Conservation (phyloP, 2,888 invertebrate species). For the Acheta domesticus region DNA sequence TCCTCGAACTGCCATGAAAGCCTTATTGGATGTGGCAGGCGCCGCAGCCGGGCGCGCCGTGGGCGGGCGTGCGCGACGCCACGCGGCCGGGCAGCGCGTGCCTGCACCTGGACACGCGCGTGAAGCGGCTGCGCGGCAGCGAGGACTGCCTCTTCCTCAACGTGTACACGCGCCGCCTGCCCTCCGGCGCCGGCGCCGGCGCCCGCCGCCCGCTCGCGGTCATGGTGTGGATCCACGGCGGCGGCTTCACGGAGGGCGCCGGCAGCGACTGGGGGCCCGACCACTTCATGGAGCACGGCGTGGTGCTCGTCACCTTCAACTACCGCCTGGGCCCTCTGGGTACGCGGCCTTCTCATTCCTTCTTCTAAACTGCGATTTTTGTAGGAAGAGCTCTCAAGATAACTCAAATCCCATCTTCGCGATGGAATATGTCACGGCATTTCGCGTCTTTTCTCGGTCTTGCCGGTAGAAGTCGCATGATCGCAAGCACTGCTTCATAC, state of each 20-base stretch:
- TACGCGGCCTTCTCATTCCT: neutral
- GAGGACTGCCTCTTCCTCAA: conserved; percentile 19
- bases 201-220: neutral
- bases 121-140: neutral
- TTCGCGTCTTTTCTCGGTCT: no score
- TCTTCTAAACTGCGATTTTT: no score
- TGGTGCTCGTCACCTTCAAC: neutral
- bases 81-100: neutral
- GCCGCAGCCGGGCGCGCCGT: neutral
- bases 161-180: neutral
- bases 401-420: no score
- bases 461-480: no score
- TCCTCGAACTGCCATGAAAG: no score
- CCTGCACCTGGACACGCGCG: neutral
- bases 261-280: neutral
- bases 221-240: neutral
- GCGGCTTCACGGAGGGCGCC: neutral
- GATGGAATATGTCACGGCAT: no score
- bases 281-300: neutral
- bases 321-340: neutral
- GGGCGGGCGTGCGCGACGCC: neutral
- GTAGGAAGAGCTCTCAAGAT: no score
- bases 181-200: no score
- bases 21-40: neutral
- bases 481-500: no score